Conservation (phyloP, 2,888 invertebrate species). For the Euspilapteryx auroguttella region DNA sequence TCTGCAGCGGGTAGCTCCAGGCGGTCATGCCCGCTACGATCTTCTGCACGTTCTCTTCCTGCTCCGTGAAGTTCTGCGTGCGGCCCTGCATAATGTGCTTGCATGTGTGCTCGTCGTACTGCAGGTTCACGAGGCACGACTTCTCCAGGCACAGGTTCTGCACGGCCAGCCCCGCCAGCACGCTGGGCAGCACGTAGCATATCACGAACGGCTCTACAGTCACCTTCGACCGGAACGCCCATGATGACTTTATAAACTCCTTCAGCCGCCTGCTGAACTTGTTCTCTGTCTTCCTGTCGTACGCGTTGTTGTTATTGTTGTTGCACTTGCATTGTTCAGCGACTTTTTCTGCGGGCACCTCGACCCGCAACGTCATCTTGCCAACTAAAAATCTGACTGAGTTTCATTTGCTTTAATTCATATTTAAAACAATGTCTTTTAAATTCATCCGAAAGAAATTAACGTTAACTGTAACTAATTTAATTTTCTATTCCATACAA, state of each 20-base stretch:
- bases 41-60: conserved; percentile 47
- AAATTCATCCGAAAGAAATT: background rate
- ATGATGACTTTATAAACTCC: conserved; percentile 34
- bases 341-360: conserved; percentile 44
- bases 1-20: conserved; percentile 62
- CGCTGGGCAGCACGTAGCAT: conserved; percentile 67
- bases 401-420: conserved; percentile 31
- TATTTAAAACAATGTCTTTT: conserved; percentile 1
- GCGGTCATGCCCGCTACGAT: conserved; percentile 61
- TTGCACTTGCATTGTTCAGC: conserved; percentile 41
- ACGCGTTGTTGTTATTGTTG: conserved; percentile 23
- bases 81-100: conserved; percentile 44
- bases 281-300: conserved; percentile 27
- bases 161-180: conserved; percentile 65
- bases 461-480: too few relatives aligned
- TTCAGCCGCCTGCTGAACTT: conserved; percentile 35
- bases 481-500: too few relatives aligned
- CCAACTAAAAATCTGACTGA: conserved; percentile 21
- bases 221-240: conserved; percentile 39
- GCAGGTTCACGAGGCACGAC: conserved; percentile 58
- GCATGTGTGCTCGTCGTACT: conserved; percentile 57
- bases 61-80: conserved; percentile 32
- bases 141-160: conserved; percentile 61
- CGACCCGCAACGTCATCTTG: conserved; percentile 55
- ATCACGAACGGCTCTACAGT: conserved; percentile 72